These are phyloP conservation scores for Orchestes rusci DNA, from an alignment of 2,888 invertebrate species.

Conservation along the genomic window DNA sequence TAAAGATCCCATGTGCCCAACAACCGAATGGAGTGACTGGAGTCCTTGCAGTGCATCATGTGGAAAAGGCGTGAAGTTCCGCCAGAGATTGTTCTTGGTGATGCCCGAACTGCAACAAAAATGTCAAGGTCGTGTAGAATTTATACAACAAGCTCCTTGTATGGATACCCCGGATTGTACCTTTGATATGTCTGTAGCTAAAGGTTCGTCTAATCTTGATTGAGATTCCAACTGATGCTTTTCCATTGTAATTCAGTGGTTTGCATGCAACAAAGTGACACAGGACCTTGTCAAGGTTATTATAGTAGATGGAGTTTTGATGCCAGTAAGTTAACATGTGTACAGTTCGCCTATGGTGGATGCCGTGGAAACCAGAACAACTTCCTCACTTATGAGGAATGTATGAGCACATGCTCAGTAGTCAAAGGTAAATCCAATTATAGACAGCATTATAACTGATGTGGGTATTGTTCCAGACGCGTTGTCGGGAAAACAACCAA, in stretches of 20 bases:
- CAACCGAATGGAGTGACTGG: constrained; percentile 89
- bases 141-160: constrained; percentile 71
- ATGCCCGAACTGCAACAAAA: constrained; percentile 57
- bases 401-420: constrained; percentile 61
- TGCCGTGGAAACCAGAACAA: constrained; percentile 89
- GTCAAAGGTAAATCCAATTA: constrained; percentile 47
- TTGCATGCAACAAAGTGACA: constrained; percentile 70
- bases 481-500: constrained; percentile 26
- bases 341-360: constrained; percentile 82
- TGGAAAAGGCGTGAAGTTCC: constrained; percentile 68
- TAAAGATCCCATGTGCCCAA: constrained; percentile 61
- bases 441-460: no score
- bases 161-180: constrained; percentile 59
- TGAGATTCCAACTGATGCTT: no score
- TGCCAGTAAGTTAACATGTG: constrained; percentile 64
- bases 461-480: constrained; percentile 32
- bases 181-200: constrained; percentile 68
- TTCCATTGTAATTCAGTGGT: constrained; percentile 64
- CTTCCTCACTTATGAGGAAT: constrained; percentile 75
- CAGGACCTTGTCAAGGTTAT: constrained; percentile 81
- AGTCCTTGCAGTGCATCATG: constrained; percentile 86
- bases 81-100: constrained; percentile 65
- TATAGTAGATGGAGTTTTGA: constrained; percentile 87
- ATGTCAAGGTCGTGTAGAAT: constrained; percentile 61
- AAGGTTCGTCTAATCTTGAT: constrained; percentile 60